Evolutionary conservation across 2,888 invertebrate genomes (phyloP), one percentile per base, ranked within the genome.

Genomic region (Danaus chrysippus): DNA sequence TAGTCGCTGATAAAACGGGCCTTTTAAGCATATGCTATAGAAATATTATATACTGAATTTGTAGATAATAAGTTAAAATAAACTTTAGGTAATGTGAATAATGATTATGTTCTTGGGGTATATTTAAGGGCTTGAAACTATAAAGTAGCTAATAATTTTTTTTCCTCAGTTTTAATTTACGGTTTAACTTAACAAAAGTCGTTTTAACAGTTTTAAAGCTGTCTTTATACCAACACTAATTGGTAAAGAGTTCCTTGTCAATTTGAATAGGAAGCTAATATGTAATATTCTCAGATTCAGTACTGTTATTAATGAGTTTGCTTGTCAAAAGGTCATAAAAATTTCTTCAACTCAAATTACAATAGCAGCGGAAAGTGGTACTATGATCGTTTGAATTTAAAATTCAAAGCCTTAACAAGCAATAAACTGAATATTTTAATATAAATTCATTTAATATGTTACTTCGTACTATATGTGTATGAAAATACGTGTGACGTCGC

Each of bases 271-370:
- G 1, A 23, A 34, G 72, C 10, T 81, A 75, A n/a, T 67, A 82
- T 80, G 10, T 83, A n/a, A n/a, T n/a, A 76, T 63, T 81, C 78
- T 13, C 80, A 81, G 66, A 73, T 78, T 17, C 78, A 79, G 70
- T 71, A 75, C 42, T 68, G 71, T n/a, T 52, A 58, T 0, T 67
- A 71, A 41, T 81, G 79, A 80, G 63, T 74, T 10, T 81, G 82
- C 63, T 78, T 78, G 8, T 76, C 76, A 6, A 71, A 69, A 55
- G 62, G 64, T 0, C 68, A 17, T 17, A 0, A 65, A 54, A 70
- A 66, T 1, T 68, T n/a, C 66, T 54, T 34, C 54, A 3, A 68
- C 69, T 12, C 57, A 57, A 15, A 23, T 64, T 6, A 57, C 68
- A 8, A 56, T 71, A 8, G 44, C 43, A 0, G 19, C 57, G 0